Evolutionary conservation across 2,113 vertebrate genomes (phyloP).

Genomic region (Mormyrus iriodes): DNA sequence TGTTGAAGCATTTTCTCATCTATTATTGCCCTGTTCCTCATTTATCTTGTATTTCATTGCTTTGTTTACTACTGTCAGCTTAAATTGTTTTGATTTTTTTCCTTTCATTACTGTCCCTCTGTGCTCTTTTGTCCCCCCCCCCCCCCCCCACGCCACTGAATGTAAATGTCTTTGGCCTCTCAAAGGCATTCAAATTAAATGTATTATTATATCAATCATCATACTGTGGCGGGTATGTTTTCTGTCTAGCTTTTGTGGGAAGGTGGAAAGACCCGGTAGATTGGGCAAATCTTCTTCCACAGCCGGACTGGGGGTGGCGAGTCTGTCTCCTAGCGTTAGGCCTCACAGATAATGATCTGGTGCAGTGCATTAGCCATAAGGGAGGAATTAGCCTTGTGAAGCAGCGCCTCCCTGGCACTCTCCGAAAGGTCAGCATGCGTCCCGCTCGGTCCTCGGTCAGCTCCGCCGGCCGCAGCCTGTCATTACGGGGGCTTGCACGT

Average conservation of each 20-base stretch:
- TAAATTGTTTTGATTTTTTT: not conserved
- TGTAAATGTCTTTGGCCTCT: not conserved
- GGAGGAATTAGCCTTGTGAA: not conserved
- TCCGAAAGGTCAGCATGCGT: not conserved
- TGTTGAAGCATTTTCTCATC: not conserved
- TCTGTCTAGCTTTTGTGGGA: not conserved
- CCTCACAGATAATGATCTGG: not conserved
- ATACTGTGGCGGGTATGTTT: not conserved
- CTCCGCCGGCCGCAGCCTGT: not conserved
- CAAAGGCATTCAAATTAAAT: not conserved
- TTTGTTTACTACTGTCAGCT: not conserved
- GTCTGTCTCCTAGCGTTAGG: not conserved
- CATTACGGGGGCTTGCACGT: not conserved
- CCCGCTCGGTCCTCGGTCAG: no score
- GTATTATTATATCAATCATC: not conserved
- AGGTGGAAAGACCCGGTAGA: not conserved
- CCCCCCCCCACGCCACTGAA: not conserved
- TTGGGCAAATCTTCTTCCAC: not conserved
- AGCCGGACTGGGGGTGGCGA: not conserved
- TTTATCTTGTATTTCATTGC: not conserved
- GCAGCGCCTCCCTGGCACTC: not conserved
- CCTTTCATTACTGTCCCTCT: not conserved
- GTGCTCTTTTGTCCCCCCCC: not conserved
- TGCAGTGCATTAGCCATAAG: not conserved
- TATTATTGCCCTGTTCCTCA: not conserved